Percentiles rank a stretch among this genome's conserved stretches.
Evolutionary conservation across 2,888 invertebrate species (phyloP).

Genomic region (Petrolisthes manimaculis): DNA sequence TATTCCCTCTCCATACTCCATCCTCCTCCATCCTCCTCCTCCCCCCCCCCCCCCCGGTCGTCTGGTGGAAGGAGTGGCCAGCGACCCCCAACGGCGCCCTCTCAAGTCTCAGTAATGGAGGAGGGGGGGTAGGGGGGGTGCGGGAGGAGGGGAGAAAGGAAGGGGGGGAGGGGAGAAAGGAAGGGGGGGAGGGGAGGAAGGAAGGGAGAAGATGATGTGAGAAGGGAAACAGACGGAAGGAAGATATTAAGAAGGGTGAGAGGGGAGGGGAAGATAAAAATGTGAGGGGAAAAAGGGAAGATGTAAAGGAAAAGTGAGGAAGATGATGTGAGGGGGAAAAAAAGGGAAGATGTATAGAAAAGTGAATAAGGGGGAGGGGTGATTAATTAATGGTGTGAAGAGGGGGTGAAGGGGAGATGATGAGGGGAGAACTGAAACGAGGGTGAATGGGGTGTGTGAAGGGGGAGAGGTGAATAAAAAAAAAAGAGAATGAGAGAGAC

Average conservation of each 20-base stretch:
- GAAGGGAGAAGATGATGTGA: background rate
- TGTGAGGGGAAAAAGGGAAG: background rate
- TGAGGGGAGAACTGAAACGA: background rate
- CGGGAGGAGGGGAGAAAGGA: background rate
- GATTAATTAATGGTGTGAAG: background rate
- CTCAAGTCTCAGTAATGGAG: no score
- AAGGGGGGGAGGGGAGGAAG: background rate
- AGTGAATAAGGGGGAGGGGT: background rate
- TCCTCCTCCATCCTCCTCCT: background rate
- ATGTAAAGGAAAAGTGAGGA: background rate
- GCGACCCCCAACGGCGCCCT: no score
- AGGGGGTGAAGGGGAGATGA: background rate
- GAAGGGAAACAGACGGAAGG: background rate
- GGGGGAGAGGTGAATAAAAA: background rate
- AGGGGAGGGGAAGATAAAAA: background rate
- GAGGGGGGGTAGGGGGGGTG: background rate
- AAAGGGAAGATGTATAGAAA: conserved; percentile 6
- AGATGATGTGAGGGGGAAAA: background rate
- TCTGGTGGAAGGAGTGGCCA: no score
- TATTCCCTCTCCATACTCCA: background rate
- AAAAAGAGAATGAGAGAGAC: background rate
- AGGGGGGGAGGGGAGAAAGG: background rate
- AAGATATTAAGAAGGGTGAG: background rate
- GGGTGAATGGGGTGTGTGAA: background rate
- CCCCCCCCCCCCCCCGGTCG: no score